Evolutionary conservation across 2,113 vertebrate species (phyloP).

Genomic region (Grallaria varia): DNA sequence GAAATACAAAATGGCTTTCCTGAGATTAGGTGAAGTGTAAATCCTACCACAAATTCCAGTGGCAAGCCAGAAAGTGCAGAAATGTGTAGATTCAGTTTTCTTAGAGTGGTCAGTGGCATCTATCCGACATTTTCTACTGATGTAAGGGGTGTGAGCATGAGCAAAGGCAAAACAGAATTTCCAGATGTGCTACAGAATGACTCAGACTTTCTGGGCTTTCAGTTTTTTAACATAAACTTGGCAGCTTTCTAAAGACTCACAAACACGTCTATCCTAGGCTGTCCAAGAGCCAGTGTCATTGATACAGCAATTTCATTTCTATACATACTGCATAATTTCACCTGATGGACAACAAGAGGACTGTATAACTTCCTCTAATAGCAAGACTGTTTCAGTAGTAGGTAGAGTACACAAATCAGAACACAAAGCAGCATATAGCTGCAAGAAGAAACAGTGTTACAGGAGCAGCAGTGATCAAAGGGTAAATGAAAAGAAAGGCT

Average conservation of each 20-base stretch:
- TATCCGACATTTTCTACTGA: constrained; percentile 29
- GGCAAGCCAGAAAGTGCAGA: not conserved
- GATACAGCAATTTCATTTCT: not conserved
- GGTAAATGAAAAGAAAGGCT: not conserved
- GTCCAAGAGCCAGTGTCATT: not conserved
- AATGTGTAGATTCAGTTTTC: constrained; percentile 24
- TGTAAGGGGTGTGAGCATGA: constrained; percentile 24
- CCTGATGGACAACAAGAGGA: not conserved
- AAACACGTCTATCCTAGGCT: not conserved
- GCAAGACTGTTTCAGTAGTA: not conserved
- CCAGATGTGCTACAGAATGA: constrained; percentile 52
- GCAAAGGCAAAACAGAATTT: constrained; percentile 43
- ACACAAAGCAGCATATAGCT: not conserved
- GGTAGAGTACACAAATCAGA: not conserved
- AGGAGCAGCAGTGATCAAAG: not conserved
- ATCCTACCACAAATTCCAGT: not conserved
- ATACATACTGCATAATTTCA: not conserved
- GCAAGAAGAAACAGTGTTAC: not conserved
- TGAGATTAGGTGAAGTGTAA: not conserved
- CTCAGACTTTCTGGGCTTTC: constrained; percentile 20
- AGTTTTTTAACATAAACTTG: constrained; percentile 30
- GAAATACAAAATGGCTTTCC: not conserved
- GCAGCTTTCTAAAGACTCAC: not conserved
- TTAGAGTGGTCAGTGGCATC: not conserved
- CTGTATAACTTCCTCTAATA: not conserved